Base-by-base conservation (phyloP, 2,797 vertebrate species). In the Naso thynnoides region DNA sequence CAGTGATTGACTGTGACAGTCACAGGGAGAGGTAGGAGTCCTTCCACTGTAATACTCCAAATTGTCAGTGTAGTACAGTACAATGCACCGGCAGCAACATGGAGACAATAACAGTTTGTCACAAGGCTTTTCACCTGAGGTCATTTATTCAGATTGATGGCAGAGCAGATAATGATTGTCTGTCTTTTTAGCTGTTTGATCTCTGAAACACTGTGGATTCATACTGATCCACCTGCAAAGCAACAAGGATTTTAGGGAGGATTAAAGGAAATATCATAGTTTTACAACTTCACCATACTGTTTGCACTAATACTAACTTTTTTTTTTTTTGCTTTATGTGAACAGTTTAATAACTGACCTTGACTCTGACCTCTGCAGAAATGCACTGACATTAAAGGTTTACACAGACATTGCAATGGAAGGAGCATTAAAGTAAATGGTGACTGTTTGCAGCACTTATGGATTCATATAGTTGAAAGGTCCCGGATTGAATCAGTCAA, bases 1-100 rank as follows among this genome's bases (percentile, higher is more conserved):
- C 70, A 29, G 69, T 71, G 77, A 86, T 74, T 70, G 84, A 73
- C 70, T 69, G 75, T 70, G 79, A 66, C 78, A 73, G 27, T 52
- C 18, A 5, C 56, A 52, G 53, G 42, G 54, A 78, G 75, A 41
- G 39, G 36, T 19, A 23, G 45, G 48, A 26, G 61, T 72, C 77
- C 47, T 36, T 44, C 54, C 54, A 7, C 47, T 47, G 55, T 36
- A 62, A 39, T 36, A 47, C 59, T 80, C 19, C 18, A 21, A 82
- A 86, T 81, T 56, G 57, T 82, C 61, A 54, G 55, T 67, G 48
- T 31, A 48, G 29, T 44, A 18, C 70, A 45, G 72, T 48, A 15
- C 16, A 70, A 83, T 73, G 60, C 70, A 21, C 5, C 66, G 24
- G 58, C 57, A 57, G 53, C 45, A 49, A 15, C 9, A 23, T 23